Evolutionary conservation across 2,888 invertebrate genomes (phyloP).

Genomic region (Arctia plantaginis): DNA sequence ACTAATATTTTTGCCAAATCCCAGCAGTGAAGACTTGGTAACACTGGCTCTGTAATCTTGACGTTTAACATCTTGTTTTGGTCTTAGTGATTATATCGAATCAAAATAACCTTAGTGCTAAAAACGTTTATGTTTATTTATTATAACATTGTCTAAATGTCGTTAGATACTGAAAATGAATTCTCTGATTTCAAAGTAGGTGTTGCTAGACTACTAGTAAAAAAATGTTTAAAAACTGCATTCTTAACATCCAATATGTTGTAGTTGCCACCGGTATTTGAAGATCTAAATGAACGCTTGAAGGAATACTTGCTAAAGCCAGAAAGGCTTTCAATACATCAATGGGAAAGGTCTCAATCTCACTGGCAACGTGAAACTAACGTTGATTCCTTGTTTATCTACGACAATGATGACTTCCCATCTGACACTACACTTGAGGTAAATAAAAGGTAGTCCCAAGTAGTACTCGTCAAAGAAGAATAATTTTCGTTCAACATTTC

Average conservation of each 20-base stretch:
- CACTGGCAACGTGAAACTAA: constrained; percentile 88
- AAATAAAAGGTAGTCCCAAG: constrained; percentile 18
- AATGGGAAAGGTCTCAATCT: constrained; percentile 89
- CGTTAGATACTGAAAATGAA: constrained; percentile 61
- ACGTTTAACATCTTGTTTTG: neutral
- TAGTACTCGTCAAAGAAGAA: neutral
- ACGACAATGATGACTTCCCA: constrained; percentile 71
- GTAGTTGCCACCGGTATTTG: constrained; percentile 88
- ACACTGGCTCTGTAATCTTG: neutral
- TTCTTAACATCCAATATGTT: constrained; percentile 54
- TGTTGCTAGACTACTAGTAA: neutral
- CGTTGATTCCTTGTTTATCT: constrained; percentile 83
- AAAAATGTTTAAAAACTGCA: neutral
- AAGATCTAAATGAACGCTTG: constrained; percentile 88
- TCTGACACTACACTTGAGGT: constrained; percentile 78
- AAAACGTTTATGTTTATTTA: constrained; percentile 2
- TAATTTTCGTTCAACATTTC: neutral
- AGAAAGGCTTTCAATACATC: constrained; percentile 91
- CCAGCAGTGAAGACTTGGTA: neutral
- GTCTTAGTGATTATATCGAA: neutral
- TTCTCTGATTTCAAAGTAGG: constrained; percentile 68
- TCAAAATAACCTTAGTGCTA: constrained; percentile 14
- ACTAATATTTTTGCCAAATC: neutral
- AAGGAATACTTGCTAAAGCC: constrained; percentile 89
- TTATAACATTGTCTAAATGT: constrained; percentile 52